Evolutionary conservation across 2,113 vertebrate species (phyloP).

Genomic region (Argyrosomus japonicus): DNA sequence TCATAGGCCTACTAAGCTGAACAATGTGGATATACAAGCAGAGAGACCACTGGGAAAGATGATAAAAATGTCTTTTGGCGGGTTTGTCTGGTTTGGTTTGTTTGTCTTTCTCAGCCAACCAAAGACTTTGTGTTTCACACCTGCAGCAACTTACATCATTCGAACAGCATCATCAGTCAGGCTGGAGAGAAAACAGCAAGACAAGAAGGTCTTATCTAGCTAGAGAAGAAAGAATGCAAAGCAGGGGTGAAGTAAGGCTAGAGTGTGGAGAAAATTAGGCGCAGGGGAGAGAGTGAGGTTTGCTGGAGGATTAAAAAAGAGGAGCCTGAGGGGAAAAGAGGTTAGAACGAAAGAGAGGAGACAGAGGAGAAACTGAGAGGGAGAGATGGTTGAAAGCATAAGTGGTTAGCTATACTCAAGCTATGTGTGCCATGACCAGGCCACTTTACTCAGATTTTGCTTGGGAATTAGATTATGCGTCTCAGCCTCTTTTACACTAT

Average conservation of each 20-base stretch:
- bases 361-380: constrained; percentile 1
- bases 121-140: constrained; percentile 56
- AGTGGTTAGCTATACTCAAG: constrained; percentile 1
- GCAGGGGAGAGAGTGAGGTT: constrained; percentile 45
- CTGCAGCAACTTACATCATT: constrained; percentile 60
- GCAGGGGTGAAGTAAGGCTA: constrained; percentile 45
- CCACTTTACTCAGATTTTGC: not conserved
- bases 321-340: constrained; percentile 34
- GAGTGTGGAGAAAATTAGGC: constrained; percentile 46
- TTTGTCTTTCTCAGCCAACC: constrained; percentile 45
- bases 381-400: constrained; percentile 7
- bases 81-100: constrained; percentile 38
- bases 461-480: not conserved
- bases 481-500: not conserved
- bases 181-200: constrained; percentile 48
- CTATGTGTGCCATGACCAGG: constrained; percentile 1
- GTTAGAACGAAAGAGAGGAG: constrained; percentile 26
- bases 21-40: constrained; percentile 30
- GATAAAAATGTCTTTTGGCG: not conserved
- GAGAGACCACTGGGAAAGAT: not conserved
- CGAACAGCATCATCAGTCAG: constrained; percentile 46
- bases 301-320: constrained; percentile 53
- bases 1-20: constrained; percentile 28
- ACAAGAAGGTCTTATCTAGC: constrained; percentile 48
- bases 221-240: constrained; percentile 46